Percentiles rank a stretch among this genome's conserved stretches.
These are phyloP conservation scores for Rhingia campestris DNA, from an alignment of 2,888 invertebrate species.

Conservation along the genomic window DNA sequence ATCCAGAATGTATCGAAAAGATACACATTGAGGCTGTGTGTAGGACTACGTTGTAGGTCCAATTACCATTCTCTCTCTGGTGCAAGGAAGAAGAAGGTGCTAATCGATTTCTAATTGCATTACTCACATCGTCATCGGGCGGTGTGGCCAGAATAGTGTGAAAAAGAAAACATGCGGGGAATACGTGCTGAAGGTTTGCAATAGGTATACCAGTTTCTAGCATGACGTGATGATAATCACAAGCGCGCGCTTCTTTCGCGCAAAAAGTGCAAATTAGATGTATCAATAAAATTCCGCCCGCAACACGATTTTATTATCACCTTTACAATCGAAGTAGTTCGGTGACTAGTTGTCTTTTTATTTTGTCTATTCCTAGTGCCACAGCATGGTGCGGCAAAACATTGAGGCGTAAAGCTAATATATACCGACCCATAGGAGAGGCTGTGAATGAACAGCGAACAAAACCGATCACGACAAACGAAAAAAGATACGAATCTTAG, in stretches of 20 bases:
- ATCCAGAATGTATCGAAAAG: constrained; percentile 56
- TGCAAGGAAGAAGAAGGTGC: constrained; percentile 43
- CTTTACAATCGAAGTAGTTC: constrained; percentile 31
- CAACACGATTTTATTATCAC: constrained; percentile 69
- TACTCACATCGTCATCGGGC: constrained; percentile 32
- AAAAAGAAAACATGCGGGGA: constrained; percentile 27
- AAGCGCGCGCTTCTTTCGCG: neutral
- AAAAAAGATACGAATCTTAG: constrained; percentile 47
- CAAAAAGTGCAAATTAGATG: constrained; percentile 61
- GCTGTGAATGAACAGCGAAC: constrained; percentile 4
- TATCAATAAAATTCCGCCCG: constrained; percentile 61
- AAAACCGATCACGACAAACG: constrained; percentile 62
- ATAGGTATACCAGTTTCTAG: neutral
- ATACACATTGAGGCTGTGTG: constrained; percentile 21
- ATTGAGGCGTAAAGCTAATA: no score
- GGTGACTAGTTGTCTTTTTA: constrained; percentile 7
- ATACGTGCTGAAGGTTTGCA: constrained; percentile 19
- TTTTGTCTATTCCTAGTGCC: neutral
- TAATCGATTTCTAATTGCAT: constrained; percentile 70
- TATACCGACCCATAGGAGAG: no score
- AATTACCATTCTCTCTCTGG: constrained; percentile 31
- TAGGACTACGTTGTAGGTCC: constrained; percentile 14
- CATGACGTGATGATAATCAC: neutral
- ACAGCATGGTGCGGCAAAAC: constrained; percentile 30
- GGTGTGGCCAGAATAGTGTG: constrained; percentile 3